Base-by-base conservation (phyloP, 1,140 invertebrate species). In the Drosophila sulfurigaster region DNA sequence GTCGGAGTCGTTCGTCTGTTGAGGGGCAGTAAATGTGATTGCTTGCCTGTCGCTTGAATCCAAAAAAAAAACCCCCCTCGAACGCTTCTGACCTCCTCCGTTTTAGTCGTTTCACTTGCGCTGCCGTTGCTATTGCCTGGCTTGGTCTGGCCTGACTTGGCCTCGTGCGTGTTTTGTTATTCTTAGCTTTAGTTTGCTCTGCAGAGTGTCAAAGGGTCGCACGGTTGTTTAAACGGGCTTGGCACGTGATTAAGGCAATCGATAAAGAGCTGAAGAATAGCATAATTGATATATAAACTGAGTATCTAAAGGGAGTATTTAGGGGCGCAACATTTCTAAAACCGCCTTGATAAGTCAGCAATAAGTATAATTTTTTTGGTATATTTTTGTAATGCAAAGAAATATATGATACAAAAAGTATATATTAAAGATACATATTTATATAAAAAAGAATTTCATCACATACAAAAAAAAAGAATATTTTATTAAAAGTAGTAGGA, bases 1-100 rank as follows among this genome's bases (percentile, higher is more conserved):
- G 59, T 45, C 56, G 41, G 35, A 45, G 56, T 59, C 57, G 57
- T 52, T 38, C 51, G 52, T 65, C 63, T 65, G 63, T 52, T 15
- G 63, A 56, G 71, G 71, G 65, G 65, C 71, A 74, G 63, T 52
- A 78, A 87, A 87, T 87, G 80, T 83, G 85, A 87, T 88, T 87
- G 71, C 79, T 72, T 64, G 46, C 15, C 41, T 25, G 43, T 41
- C 43, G 25, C 30, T 25, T 32, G 51, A 32, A 54, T 54, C 28
- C 16, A 25, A 25, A 25, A 20, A 25, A 20, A 13, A 16, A 13
- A 38, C 35, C 10, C 52, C 10, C 28, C 10, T 10, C 16, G 7
- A 6, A 30, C 13, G 2, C 7, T 28, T 30, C 28, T 35, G 25
- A 13, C n/a, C 16, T 30, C 20, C 57, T 11, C 1, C 10, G 35